Evolutionary conservation across 2,797 vertebrate genomes (phyloP).

Genomic region (Sarcophilus harrisii): DNA sequence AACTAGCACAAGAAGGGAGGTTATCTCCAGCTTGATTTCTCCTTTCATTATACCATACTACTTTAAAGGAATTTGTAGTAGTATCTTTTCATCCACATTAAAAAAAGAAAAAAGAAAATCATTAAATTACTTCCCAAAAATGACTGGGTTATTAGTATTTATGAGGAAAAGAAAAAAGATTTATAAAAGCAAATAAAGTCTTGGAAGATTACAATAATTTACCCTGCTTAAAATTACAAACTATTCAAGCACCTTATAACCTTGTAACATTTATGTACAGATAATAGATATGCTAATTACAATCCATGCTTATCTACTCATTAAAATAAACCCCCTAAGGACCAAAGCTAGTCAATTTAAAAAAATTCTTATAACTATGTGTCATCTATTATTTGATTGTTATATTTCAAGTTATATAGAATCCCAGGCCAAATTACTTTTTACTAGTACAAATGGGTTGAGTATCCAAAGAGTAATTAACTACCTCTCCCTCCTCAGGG

Average conservation of each 20-base stretch:
- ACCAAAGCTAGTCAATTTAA: background rate
- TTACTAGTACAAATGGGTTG: background rate
- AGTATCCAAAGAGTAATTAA: background rate
- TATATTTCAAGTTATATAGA: background rate
- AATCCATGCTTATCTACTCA: conserved; percentile 55
- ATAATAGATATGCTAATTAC: conserved; percentile 72
- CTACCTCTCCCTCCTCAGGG: background rate
- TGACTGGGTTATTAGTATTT: conserved; percentile 62
- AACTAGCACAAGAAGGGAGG: background rate
- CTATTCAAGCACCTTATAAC: conserved; percentile 56
- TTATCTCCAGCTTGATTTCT: background rate
- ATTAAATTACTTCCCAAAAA: conserved; percentile 51
- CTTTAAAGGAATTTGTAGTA: conserved; percentile 42
- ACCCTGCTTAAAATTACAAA: conserved; percentile 64
- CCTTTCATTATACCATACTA: background rate
- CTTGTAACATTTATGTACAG: conserved; percentile 65
- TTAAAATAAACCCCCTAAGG: conserved; percentile 58
- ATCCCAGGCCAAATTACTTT: background rate
- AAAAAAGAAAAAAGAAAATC: conserved; percentile 39
- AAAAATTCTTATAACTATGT: background rate
- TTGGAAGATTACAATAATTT: conserved; percentile 61
- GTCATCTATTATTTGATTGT: background rate
- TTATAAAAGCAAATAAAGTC: conserved; percentile 68
- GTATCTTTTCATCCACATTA: background rate
- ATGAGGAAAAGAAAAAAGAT: conserved; percentile 75